Conservation (phyloP, 2,113 vertebrate species). For the Pseudorasbora parva region DNA sequence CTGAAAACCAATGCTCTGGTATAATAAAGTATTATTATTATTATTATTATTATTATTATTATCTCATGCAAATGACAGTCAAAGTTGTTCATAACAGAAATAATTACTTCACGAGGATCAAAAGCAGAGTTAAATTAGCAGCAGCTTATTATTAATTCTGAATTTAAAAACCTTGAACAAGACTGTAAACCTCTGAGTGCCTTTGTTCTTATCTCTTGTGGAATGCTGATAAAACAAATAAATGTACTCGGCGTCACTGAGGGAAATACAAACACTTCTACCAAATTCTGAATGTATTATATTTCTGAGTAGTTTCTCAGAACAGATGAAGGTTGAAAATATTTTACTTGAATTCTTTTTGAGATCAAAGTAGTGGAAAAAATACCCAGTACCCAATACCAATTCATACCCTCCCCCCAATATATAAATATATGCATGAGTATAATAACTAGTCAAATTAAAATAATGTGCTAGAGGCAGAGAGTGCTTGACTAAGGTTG, state of each 20-base stretch:
- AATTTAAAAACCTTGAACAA: slow-evolving; percentile 73
- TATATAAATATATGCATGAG: slow-evolving; percentile 64
- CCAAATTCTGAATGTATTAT: slow-evolving; percentile 79
- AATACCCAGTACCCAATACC: slow-evolving; percentile 60
- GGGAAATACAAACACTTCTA: slow-evolving; percentile 73
- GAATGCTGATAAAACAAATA: slow-evolving; percentile 80
- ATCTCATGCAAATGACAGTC: slow-evolving; percentile 68
- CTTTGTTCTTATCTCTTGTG: slow-evolving; percentile 76
- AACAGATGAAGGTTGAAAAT: slow-evolving; percentile 72
- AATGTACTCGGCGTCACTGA: slow-evolving; percentile 73
- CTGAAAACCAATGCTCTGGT: background rate
- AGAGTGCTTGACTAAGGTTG: slow-evolving; percentile 52
- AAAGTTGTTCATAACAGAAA: slow-evolving; percentile 65
- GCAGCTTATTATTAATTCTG: slow-evolving; percentile 76
- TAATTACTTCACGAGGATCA: slow-evolving; percentile 73
- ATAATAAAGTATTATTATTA: too few species aligned
- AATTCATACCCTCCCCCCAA: slow-evolving; percentile 58
- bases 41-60: slow-evolving; percentile 46
- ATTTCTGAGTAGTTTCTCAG: slow-evolving; percentile 70
- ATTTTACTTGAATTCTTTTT: slow-evolving; percentile 74
- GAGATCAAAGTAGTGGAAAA: slow-evolving; percentile 68
- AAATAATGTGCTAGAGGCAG: slow-evolving; percentile 38
- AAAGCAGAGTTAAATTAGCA: slow-evolving; percentile 77
- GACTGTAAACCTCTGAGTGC: slow-evolving; percentile 70
- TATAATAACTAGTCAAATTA: slow-evolving; percentile 56